Conservation (phyloP, 2,797 vertebrate genomes). For the Chanos chanos region DNA sequence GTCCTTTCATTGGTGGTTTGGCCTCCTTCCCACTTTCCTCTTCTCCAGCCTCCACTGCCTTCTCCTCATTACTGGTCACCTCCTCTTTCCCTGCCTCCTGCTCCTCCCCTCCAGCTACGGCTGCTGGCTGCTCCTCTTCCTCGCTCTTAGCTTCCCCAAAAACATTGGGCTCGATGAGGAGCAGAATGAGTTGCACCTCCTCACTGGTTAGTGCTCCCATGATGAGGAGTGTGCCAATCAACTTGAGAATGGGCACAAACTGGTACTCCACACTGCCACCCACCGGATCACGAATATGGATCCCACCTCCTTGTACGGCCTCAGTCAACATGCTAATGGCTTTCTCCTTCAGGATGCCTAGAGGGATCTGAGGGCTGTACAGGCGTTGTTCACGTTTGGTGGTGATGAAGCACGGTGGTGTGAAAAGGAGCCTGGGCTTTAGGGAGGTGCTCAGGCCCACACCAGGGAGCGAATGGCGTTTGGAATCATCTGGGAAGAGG, state of each 20-base stretch:
- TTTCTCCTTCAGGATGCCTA: constrained; percentile 87
- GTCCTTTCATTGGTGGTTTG: constrained; percentile 76
- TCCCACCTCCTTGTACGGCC: constrained; percentile 87
- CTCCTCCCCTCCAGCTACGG: too few species aligned
- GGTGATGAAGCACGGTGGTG: constrained; percentile 78
- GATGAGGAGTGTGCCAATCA: constrained; percentile 87
- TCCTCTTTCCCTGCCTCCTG: constrained; percentile 76
- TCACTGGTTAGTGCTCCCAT: constrained; percentile 91
- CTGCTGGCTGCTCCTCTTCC: constrained; percentile 56
- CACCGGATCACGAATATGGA: constrained; percentile 91
- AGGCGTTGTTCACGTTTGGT: constrained; percentile 77
- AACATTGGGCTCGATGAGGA: constrained; percentile 89
- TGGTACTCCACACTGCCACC: constrained; percentile 91
- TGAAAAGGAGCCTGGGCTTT: constrained; percentile 84
- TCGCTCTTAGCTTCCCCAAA: constrained; percentile 82
- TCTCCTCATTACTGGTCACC: constrained; percentile 82
- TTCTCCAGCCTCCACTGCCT: constrained; percentile 91
- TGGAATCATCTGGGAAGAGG: constrained; percentile 85
- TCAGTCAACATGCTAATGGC: constrained; percentile 94
- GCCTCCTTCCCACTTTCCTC: constrained; percentile 84
- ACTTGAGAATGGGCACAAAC: constrained; percentile 94
- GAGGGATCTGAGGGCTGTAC: constrained; percentile 87
- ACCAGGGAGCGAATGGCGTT: constrained; percentile 86
- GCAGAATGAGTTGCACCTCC: constrained; percentile 86
- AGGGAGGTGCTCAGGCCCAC: constrained; percentile 90